Conservation (phyloP, 2,888 invertebrate species). For the Scaptomyza flava region DNA sequence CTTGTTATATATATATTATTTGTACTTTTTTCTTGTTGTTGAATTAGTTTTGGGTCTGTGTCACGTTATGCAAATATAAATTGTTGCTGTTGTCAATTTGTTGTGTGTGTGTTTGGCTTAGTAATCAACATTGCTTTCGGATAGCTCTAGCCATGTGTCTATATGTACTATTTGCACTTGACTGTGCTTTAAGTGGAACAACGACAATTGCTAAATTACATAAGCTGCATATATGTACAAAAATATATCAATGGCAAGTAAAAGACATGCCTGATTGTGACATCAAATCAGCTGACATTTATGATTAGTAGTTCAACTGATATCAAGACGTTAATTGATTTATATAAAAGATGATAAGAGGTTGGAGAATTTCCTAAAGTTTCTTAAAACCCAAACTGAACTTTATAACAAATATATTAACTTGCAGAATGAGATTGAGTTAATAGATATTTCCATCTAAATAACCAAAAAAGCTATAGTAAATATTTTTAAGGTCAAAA, state of each 20-base stretch:
- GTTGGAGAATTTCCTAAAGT: too few relatives aligned
- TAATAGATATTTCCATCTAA: too few relatives aligned
- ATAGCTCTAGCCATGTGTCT: not conserved
- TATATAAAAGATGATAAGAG: too few relatives aligned
- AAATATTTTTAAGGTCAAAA: too few relatives aligned
- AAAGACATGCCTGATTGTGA: not conserved
- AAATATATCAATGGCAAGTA: not conserved
- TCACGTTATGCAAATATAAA: constrained; percentile 43
- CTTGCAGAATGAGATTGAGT: too few relatives aligned
- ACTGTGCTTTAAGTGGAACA: constrained; percentile 64
- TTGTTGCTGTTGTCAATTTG: constrained; percentile 42
- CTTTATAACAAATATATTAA: too few relatives aligned
- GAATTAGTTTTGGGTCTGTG: constrained; percentile 14
- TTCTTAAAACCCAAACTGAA: too few relatives aligned
- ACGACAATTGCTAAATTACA: constrained; percentile 71
- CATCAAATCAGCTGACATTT: not conserved
- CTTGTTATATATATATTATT: too few relatives aligned
- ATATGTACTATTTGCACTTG: constrained; percentile 36
- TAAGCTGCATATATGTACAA: constrained; percentile 26
- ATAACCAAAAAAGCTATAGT: too few relatives aligned
- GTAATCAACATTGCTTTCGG: constrained; percentile 44
- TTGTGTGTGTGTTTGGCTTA: constrained; percentile 38
- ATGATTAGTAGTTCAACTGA: constrained; percentile 15
- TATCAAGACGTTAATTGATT: not conserved
- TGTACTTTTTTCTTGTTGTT: not conserved